phyloP scores from a whole-genome alignment of 2,888 invertebrate species.

The Plutella xylostella region DNA sequence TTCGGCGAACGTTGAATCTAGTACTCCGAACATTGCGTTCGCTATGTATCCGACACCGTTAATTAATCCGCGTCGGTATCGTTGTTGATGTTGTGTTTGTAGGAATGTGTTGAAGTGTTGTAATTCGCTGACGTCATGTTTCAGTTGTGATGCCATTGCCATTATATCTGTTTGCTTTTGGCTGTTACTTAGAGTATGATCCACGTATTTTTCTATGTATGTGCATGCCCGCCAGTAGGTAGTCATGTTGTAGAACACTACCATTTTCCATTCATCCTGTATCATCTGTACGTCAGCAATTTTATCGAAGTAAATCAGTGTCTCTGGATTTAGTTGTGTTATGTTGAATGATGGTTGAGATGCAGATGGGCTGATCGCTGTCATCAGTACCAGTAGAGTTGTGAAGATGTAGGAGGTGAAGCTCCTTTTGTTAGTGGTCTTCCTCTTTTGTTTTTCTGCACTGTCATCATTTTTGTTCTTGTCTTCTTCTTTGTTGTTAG shows the following conservation, averaged over 20 bases:
- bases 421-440: neutral
- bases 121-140: neutral
- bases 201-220: neutral
- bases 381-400: neutral
- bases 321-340: neutral
- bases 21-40: conserved; percentile 17
- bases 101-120: neutral
- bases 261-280: neutral
- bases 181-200: neutral
- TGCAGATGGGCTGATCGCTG: neutral
- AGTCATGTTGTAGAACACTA: neutral
- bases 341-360: neutral
- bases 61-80: neutral
- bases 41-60: conserved; percentile 12
- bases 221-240: neutral
- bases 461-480: neutral
- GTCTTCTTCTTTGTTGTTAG: neutral
- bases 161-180: neutral
- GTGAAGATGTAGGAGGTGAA: neutral
- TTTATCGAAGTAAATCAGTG: neutral
- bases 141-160: neutral
- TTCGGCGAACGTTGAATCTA: neutral
- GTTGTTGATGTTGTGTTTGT: neutral
- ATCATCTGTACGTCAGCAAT: neutral
- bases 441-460: neutral